A percentile compares a stretch with the other conserved stretches of the same genome.
Conservation (phyloP, 2,797 vertebrate genomes). For the Chrysocyon brachyurus region DNA sequence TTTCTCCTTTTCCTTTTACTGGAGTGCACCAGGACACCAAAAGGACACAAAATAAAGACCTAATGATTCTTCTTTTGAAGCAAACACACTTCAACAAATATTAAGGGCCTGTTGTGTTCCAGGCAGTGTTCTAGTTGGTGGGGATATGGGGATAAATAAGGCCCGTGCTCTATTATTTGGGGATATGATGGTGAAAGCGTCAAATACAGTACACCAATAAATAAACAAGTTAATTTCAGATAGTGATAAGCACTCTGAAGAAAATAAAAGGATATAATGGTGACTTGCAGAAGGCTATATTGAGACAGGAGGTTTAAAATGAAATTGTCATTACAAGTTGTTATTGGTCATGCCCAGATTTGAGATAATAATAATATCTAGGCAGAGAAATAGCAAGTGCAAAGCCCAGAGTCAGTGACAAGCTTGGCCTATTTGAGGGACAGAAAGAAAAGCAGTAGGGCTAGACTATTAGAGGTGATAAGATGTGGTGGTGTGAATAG, state of each 20-base stretch:
- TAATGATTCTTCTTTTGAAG: conserved; percentile 22
- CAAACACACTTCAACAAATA: not conserved
- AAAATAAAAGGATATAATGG: not conserved
- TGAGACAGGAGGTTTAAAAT: not conserved
- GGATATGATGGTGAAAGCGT: not conserved
- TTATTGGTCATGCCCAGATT: not conserved
- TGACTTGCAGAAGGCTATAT: not conserved
- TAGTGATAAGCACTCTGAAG: not conserved
- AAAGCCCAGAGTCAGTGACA: not conserved
- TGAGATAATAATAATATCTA: not conserved
- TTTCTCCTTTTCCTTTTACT: not conserved
- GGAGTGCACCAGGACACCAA: not conserved
- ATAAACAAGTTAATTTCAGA: not conserved
- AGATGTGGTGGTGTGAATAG: not conserved
- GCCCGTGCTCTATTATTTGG: not conserved
- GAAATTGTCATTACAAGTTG: not conserved
- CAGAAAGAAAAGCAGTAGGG: not conserved
- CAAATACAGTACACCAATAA: not conserved
- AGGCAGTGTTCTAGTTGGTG: not conserved
- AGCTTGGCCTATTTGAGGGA: not conserved
- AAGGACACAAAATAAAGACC: not conserved
- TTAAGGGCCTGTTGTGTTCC: not conserved
- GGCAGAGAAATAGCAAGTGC: not conserved
- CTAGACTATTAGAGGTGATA: not conserved
- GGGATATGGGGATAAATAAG: not conserved